Conservation (phyloP, 2,888 invertebrate genomes). For the Panzeria rudis region DNA sequence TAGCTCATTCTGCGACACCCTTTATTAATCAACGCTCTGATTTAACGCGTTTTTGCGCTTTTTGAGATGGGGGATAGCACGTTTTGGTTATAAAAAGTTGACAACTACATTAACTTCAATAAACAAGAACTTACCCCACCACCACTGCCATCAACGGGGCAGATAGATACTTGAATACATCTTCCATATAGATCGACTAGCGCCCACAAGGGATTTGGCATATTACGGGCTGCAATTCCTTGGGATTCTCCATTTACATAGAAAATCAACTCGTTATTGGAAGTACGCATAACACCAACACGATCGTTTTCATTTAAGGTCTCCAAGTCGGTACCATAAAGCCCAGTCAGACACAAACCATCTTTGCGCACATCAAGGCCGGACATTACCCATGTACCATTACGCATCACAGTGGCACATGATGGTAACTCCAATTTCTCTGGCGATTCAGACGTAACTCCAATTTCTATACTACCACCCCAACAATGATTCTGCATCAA, state of each 20-base stretch:
- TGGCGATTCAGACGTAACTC: constrained; percentile 89
- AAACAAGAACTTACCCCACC: constrained; percentile 73
- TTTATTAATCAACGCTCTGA: too few species aligned
- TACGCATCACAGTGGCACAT: constrained; percentile 90
- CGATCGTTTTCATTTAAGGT: constrained; percentile 92
- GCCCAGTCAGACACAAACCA: constrained; percentile 91
- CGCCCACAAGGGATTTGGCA: constrained; percentile 90
- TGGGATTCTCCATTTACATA: constrained; percentile 95
- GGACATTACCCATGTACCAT: constrained; percentile 96
- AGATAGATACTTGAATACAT: constrained; percentile 90
- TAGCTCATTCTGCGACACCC: too few species aligned
- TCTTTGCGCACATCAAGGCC: constrained; percentile 93
- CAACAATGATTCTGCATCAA: constrained; percentile 89
- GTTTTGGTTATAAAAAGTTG: too few species aligned
- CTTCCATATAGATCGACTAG: constrained; percentile 93
- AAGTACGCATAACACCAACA: constrained; percentile 92
- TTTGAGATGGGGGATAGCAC: too few species aligned
- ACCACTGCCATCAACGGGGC: constrained; percentile 76
- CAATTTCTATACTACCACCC: constrained; percentile 91
- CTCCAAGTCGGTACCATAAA: constrained; percentile 93
- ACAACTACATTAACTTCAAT: neutral
- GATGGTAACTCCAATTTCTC: constrained; percentile 88
- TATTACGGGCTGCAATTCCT: constrained; percentile 91
- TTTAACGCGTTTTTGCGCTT: too few species aligned
- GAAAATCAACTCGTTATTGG: constrained; percentile 92